Conservation (phyloP, 2,888 invertebrate species). For the Apamea epomidion region DNA sequence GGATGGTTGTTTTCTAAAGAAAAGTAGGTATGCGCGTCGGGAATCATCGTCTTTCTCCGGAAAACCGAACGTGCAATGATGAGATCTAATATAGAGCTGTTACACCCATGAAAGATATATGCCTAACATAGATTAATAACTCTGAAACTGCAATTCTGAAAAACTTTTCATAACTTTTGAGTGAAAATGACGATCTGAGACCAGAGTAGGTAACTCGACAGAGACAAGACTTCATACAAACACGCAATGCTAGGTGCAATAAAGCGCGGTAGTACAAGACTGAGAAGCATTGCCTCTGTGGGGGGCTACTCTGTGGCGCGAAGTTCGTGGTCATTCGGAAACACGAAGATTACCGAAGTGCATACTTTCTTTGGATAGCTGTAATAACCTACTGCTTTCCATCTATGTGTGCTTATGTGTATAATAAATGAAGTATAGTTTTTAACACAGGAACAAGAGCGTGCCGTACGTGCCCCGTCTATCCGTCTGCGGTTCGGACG, state of each 20-base stretch:
- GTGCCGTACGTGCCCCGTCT: conserved; percentile 94
- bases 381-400: not conserved
- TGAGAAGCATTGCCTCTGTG: not conserved
- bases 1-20: not conserved
- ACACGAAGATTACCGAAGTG: not conserved
- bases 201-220: not conserved
- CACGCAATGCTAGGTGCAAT: not conserved
- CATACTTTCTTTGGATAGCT: no score
- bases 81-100: not conserved
- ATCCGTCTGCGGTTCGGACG: conserved; percentile 94
- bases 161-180: not conserved
- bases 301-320: no score
- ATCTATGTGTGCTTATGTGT: not conserved
- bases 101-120: not conserved
- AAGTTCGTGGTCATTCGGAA: not conserved
- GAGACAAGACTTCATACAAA: not conserved
- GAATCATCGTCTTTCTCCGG: not conserved
- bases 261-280: not conserved
- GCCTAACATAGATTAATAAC: not conserved
- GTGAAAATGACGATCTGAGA: not conserved
- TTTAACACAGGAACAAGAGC: conserved; percentile 87
- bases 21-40: not conserved
- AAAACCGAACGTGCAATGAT: not conserved
- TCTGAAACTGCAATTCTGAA: not conserved
- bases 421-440: conserved; percentile 46